A percentile compares a stretch with the other conserved stretches of the same genome.
Conservation (phyloP, 2,797 vertebrate species). For the Premnoplex brunnescens region DNA sequence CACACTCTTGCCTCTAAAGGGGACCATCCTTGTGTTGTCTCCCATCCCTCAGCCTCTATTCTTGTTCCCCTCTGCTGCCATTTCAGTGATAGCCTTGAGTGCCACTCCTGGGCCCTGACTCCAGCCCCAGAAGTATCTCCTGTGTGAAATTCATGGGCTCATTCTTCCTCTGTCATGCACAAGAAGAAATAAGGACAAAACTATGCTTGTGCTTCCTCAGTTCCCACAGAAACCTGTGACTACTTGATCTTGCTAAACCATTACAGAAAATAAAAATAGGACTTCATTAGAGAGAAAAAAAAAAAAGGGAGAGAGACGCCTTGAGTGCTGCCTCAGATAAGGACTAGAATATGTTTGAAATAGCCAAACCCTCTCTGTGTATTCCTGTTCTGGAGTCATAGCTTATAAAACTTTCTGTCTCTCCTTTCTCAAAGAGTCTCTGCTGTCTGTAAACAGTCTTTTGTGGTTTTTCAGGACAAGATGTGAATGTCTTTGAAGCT, state of each 20-base stretch:
- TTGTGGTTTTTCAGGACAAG: constrained; percentile 17
- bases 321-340: not conserved
- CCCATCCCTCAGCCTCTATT: not conserved
- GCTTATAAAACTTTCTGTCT: not conserved
- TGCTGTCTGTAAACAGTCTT: constrained; percentile 6
- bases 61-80: not conserved
- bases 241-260: not conserved
- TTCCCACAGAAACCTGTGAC: not conserved
- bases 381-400: not conserved
- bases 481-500: constrained; percentile 21
- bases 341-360: not conserved
- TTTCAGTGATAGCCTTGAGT: not conserved
- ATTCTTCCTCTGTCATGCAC: not conserved
- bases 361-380: not conserved
- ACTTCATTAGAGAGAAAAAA: not conserved
- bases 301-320: not conserved
- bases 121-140: not conserved
- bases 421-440: not conserved
- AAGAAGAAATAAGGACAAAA: not conserved
- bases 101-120: not conserved
- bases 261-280: not conserved
- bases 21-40: not conserved
- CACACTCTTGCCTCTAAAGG: not conserved
- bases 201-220: not conserved
- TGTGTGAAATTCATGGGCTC: not conserved